phyloP scores from a whole-genome alignment of 2,113 vertebrate genomes.

The Boulengeromyrus knoepffleri region DNA sequence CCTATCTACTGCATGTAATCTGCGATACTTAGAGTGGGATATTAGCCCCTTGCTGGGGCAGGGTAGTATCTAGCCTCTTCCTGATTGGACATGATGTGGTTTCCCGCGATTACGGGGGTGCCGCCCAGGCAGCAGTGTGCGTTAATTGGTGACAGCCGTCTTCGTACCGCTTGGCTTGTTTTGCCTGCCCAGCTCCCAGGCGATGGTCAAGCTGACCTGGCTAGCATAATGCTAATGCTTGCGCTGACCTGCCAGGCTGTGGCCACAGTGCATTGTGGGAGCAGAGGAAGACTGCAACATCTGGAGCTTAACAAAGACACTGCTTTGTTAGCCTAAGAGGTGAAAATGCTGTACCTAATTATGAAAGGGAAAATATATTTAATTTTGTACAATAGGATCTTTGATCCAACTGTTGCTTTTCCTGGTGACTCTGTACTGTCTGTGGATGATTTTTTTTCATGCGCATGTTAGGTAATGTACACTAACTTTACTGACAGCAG shows the following conservation, averaged over 20 bases:
- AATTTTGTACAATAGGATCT: background rate
- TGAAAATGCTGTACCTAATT: background rate
- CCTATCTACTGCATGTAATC: background rate
- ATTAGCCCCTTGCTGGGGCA: background rate
- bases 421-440: background rate
- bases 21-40: background rate
- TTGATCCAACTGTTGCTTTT: background rate
- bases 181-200: background rate
- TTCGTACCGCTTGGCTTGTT: background rate
- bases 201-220: background rate
- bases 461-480: background rate
- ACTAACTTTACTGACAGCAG: background rate
- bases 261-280: background rate
- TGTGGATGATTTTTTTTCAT: background rate
- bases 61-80: background rate
- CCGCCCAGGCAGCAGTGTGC: background rate
- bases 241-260: background rate
- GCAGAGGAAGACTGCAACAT: background rate
- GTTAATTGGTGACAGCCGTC: background rate
- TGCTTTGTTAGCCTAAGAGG: background rate
- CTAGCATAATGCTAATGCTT: background rate
- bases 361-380: background rate
- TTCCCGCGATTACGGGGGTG: background rate
- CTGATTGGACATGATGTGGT: background rate
- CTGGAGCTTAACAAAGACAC: background rate